Evolutionary conservation across 92 coral and sea anemone species (phyloP).

Genomic region (Phymanthus crucifer): DNA sequence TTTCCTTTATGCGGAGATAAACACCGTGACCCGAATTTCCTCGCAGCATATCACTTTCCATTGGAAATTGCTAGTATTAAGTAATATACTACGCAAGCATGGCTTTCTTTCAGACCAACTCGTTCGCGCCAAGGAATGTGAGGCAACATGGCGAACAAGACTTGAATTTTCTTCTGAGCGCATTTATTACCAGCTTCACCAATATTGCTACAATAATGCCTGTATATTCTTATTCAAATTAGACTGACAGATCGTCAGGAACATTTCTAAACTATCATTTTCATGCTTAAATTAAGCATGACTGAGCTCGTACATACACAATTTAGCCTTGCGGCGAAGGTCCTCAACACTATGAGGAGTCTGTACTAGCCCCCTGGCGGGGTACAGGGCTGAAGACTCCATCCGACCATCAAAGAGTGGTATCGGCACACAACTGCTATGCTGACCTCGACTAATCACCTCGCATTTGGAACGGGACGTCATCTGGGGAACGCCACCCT

Average conservation of each 20-base stretch:
- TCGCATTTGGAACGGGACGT: neutral
- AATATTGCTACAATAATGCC: neutral
- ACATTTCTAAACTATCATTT: too few relatives aligned
- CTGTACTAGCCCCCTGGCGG: conserved; percentile 36
- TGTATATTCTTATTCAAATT: neutral
- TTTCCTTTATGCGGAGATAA: too few relatives aligned
- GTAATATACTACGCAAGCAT: too few relatives aligned
- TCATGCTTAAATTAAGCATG: neutral
- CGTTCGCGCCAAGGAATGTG: too few relatives aligned
- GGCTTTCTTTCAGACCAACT: too few relatives aligned
- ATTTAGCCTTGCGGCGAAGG: conserved; percentile 36
- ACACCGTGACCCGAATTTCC: too few relatives aligned
- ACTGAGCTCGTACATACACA: conserved; percentile 14
- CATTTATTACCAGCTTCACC: too few relatives aligned
- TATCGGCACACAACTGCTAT: neutral
- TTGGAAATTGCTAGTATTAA: too few relatives aligned
- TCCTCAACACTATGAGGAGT: conserved; percentile 37
- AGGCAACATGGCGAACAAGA: too few relatives aligned
- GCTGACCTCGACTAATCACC: neutral
- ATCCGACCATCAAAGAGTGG: conserved; percentile 2
- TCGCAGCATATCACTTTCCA: too few relatives aligned
- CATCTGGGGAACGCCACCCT: neutral
- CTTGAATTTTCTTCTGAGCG: too few relatives aligned
- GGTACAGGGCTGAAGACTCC: conserved; percentile 41
- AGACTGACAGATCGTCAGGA: too few relatives aligned